Conservation (phyloP, 2,797 vertebrate genomes). For the Eurystomus glaucurus region DNA sequence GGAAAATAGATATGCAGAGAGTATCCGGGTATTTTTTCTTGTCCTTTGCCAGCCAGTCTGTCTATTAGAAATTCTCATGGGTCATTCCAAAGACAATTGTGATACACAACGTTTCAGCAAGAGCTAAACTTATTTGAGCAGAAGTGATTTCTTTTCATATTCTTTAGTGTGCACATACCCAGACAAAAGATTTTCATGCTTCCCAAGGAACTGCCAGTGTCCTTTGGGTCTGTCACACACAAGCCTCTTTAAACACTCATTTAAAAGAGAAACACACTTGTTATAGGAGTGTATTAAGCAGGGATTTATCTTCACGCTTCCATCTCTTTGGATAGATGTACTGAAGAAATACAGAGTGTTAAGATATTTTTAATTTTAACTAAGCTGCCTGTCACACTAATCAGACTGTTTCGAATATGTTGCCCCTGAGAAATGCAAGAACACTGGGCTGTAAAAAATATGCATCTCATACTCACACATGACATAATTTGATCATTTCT, state of each 20-base stretch:
- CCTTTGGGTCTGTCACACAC: neutral
- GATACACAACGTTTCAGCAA: neutral
- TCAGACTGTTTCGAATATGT: neutral
- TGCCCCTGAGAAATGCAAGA: neutral
- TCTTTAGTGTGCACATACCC: neutral
- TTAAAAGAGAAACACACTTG: neutral
- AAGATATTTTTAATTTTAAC: constrained; percentile 8
- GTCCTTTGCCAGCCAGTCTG: constrained; percentile 7
- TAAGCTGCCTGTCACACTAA: neutral
- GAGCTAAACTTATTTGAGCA: constrained; percentile 4
- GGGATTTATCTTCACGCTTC: neutral
- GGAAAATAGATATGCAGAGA: neutral
- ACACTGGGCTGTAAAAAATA: neutral
- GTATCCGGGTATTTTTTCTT: neutral
- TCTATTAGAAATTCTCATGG: neutral
- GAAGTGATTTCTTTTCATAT: neutral
- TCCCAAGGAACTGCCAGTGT: neutral
- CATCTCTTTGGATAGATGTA: neutral
- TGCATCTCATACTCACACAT: neutral
- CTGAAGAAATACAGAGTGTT: neutral
- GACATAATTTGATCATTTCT: neutral
- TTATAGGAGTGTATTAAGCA: neutral
- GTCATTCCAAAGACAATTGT: constrained; percentile 5
- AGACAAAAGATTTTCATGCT: neutral
- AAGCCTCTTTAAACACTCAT: neutral